phyloP scores from a whole-genome alignment of 2,113 vertebrate species.

The Phoenicopterus ruber region DNA sequence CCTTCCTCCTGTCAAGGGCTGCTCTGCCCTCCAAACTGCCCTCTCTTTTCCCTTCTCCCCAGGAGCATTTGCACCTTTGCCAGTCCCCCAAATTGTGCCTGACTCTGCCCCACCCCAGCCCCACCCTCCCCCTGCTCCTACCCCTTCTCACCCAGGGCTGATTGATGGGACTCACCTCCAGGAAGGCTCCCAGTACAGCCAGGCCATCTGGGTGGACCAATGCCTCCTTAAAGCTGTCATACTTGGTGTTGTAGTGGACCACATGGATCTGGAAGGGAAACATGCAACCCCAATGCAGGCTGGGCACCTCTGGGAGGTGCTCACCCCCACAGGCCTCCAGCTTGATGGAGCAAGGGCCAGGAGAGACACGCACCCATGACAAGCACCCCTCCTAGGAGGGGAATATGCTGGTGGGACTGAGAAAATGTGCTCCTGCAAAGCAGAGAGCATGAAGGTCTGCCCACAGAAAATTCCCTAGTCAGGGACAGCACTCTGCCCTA shows the following conservation, averaged over 20 bases:
- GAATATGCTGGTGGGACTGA: not conserved
- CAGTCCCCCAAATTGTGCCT: not conserved
- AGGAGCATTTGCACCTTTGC: not conserved
- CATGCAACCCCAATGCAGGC: fast-evolving
- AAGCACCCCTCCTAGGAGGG: not conserved
- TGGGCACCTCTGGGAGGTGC: not conserved
- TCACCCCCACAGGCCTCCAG: not conserved
- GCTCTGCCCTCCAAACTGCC: not conserved
- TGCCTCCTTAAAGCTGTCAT: conserved; percentile 43
- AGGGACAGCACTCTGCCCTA: not conserved
- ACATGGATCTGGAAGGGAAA: conserved; percentile 72
- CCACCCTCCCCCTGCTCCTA: not conserved
- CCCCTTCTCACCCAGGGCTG: not conserved
- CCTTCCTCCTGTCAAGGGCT: not conserved
- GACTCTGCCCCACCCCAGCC: not conserved
- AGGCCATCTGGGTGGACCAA: conserved; percentile 63
- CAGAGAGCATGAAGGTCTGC: not conserved
- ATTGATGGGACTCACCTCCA: conserved; percentile 59
- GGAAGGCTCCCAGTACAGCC: conserved; percentile 73
- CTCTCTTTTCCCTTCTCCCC: not conserved
- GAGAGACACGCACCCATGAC: fast-evolving
- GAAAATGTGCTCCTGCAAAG: not conserved
- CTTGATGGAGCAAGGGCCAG: not conserved
- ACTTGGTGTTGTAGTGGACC: conserved; percentile 74
- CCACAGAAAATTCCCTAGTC: not conserved